Evolutionary conservation across 2,888 invertebrate species (phyloP), one percentile per base, ranked within the genome.

Genomic region (Tenthredo distinguenda): DNA sequence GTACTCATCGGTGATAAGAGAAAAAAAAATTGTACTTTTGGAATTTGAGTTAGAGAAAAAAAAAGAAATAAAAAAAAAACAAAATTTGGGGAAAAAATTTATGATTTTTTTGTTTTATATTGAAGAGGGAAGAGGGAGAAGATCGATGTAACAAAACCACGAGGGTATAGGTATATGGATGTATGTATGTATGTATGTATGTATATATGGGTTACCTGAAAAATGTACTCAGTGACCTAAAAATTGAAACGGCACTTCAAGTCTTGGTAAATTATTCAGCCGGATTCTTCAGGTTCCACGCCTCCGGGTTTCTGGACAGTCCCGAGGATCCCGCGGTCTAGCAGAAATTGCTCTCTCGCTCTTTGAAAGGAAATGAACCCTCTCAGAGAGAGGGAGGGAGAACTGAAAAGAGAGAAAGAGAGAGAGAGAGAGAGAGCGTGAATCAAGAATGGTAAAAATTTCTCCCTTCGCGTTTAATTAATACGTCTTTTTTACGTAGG

Each of bases 181-280:
- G 7, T 12, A 43, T 10, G 12, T 43, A 12, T 43, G 10, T 47
- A 37, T 37, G 7, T 12, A 43, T 10, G 12, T 43, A 12, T 43
- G 10, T 47, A 47, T 12, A 47, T 47, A 15, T 15, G 47, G 47
- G 47, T 12, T 47, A 47, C 47, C 47, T 47, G 47, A 12, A 79
- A 62, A 81, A 37, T 62, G 21, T 40, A 81, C 79, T 62, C 79
- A 37, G 21, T 50, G 79, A 81, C 79, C 79, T 62, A 40, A 81
- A 81, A 81, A 81, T 81, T 81, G 58, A 62, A 81, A 62, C 62
- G 79, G 62, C 26, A 81, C 79, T 58, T 81, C 40, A 62, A 58
- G 31, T 7, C 62, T 62, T 21, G 79, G 62, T 81, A 81, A 81
- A 81, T 81, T 81, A 81, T 81, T 81, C 79, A 81, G 26, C 58